phyloP scores from a whole-genome alignment of 2,797 vertebrate genomes.

The Dromococcyx pavoninus region DNA sequence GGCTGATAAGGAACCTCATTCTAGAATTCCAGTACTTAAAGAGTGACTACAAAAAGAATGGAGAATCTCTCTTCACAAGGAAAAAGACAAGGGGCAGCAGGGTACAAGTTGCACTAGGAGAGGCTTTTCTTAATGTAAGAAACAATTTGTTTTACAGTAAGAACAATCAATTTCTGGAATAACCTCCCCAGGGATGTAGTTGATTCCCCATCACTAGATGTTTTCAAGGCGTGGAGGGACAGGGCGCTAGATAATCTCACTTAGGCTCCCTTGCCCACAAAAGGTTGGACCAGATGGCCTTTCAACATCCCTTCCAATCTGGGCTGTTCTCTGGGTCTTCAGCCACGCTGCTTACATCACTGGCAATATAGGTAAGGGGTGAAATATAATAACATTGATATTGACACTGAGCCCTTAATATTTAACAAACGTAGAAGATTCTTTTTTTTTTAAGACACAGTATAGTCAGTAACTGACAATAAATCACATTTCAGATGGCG shows the following conservation, averaged over 20 bases:
- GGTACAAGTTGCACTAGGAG: not conserved
- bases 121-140: not conserved
- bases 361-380: not conserved
- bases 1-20: not conserved
- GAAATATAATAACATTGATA: not conserved
- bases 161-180: not conserved
- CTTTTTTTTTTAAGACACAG: not conserved
- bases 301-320: not conserved
- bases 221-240: not conserved
- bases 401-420: not conserved
- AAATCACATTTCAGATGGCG: not conserved
- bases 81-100: not conserved
- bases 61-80: not conserved
- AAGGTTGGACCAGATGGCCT: not conserved
- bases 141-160: not conserved
- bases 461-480: not conserved
- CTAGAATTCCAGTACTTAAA: not conserved
- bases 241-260: not conserved
- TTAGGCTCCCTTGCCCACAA: not conserved
- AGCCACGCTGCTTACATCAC: not conserved
- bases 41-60: not conserved
- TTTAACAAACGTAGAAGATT: not conserved
- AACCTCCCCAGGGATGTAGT: not conserved
- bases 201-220: accelerated
- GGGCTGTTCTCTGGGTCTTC: not conserved